These are phyloP conservation scores for Chironomus striatipennis DNA, from an alignment of 1,140 invertebrate species.

Conservation along the genomic window DNA sequence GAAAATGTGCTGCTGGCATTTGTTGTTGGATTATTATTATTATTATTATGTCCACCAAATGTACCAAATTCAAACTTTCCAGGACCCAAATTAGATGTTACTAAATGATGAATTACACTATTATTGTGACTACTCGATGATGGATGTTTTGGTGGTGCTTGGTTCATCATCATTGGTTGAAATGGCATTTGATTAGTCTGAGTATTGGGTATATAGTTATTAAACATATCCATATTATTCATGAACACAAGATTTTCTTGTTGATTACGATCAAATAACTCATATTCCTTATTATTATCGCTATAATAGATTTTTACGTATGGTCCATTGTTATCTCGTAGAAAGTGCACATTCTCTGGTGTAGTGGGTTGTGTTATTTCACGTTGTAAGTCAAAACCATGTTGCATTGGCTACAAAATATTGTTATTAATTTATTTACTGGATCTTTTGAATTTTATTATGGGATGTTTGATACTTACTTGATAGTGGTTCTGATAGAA, in stretches of 20 bases:
- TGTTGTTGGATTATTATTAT: constrained; percentile 37
- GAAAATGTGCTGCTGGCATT: constrained; percentile 31
- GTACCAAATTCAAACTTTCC: constrained; percentile 71
- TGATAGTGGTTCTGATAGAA: background rate
- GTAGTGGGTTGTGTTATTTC: background rate
- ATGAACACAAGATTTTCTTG: background rate
- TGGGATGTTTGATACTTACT: no score
- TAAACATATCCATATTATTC: background rate
- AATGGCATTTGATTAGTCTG: background rate
- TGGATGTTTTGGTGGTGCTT: background rate
- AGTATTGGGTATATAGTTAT: constrained; percentile 15
- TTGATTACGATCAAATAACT: background rate
- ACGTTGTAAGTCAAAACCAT: constrained; percentile 3
- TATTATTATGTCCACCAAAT: constrained; percentile 50
- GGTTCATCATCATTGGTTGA: background rate
- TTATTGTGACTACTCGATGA: background rate
- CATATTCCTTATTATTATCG: constrained; percentile 2
- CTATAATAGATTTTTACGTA: constrained; percentile 6
- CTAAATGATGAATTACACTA: constrained; percentile 57
- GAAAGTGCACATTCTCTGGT: constrained; percentile 1
- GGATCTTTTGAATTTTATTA: background rate
- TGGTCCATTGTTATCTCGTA: background rate
- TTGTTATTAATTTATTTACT: background rate
- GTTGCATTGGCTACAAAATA: constrained; percentile 7
- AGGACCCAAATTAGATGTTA: constrained; percentile 66